A percentile compares a stretch with the other conserved stretches of the same genome.
phyloP scores from a whole-genome alignment of 1,140 invertebrate genomes.

The Lutraria rhynchaena region DNA sequence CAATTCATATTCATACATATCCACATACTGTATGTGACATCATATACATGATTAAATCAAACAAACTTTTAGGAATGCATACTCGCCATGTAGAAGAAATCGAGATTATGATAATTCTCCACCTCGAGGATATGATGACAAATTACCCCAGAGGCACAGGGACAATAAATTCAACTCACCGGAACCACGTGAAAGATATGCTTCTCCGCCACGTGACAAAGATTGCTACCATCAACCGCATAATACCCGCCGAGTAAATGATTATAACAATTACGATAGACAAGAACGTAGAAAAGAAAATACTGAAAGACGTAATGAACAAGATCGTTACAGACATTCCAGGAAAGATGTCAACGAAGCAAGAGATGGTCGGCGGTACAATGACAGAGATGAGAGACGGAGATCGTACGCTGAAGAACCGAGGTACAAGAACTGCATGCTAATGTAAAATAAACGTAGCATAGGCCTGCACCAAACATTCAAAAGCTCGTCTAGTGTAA shows the following conservation, averaged over 20 bases:
- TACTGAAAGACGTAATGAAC: neutral
- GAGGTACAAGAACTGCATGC: slow-evolving; percentile 27
- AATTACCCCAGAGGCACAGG: neutral
- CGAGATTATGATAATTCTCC: neutral
- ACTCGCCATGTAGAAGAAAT: neutral
- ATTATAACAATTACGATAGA: neutral
- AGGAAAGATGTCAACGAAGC: neutral
- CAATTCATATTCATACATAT: too few relatives aligned
- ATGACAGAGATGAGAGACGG: neutral
- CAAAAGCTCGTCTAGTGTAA: too few relatives aligned
- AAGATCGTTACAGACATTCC: neutral
- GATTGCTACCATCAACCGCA: neutral
- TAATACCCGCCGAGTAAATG: neutral
- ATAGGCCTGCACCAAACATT: too few relatives aligned
- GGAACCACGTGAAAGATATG: neutral
- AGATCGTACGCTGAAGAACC: neutral
- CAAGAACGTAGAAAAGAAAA: neutral
- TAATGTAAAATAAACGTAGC: slow-evolving; percentile 9
- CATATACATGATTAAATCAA: neutral
- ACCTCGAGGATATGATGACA: neutral
- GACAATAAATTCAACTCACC: slow-evolving; percentile 8
- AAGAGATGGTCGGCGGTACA: neutral
- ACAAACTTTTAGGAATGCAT: slow-evolving; percentile 15
- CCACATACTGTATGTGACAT: too few relatives aligned
- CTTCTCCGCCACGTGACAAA: neutral